Evolutionary conservation across 2,113 vertebrate genomes (phyloP).

Genomic region (Ardeotis arabs): DNA sequence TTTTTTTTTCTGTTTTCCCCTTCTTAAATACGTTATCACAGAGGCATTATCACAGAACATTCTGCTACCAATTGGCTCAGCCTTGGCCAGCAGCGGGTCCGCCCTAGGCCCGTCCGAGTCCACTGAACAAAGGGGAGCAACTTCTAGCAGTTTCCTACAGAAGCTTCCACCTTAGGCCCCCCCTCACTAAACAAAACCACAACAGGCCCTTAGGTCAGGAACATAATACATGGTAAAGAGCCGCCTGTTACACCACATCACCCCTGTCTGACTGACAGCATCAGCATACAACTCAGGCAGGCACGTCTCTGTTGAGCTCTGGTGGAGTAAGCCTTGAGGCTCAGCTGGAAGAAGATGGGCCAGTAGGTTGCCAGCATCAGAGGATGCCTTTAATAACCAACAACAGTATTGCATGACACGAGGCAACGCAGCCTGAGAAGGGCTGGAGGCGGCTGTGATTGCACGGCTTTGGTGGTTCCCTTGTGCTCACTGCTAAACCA

Average conservation of each 20-base stretch:
- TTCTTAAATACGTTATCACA: no score
- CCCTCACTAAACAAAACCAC: no score
- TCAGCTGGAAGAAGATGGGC: not conserved
- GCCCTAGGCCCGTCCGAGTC: no score
- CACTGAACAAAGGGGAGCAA: no score
- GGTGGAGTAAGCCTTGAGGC: not conserved
- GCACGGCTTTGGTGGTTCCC: fast-evolving
- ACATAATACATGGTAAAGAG: fast-evolving
- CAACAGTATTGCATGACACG: not conserved
- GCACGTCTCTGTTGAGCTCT: not conserved
- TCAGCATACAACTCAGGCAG: not conserved
- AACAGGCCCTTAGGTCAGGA: not conserved
- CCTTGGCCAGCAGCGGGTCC: no score
- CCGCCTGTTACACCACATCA: not conserved
- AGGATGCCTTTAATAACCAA: not conserved
- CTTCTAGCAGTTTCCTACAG: no score
- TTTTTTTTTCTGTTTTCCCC: no score
- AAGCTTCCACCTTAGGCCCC: no score
- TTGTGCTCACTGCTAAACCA: not conserved
- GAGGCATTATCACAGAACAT: no score
- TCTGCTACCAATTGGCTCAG: no score
- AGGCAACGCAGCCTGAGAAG: not conserved
- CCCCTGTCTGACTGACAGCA: not conserved
- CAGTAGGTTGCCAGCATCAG: not conserved
- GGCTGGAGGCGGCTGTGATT: fast-evolving